phyloP scores from a whole-genome alignment of 1,140 invertebrate species.

The Heliconius eleuchia region DNA sequence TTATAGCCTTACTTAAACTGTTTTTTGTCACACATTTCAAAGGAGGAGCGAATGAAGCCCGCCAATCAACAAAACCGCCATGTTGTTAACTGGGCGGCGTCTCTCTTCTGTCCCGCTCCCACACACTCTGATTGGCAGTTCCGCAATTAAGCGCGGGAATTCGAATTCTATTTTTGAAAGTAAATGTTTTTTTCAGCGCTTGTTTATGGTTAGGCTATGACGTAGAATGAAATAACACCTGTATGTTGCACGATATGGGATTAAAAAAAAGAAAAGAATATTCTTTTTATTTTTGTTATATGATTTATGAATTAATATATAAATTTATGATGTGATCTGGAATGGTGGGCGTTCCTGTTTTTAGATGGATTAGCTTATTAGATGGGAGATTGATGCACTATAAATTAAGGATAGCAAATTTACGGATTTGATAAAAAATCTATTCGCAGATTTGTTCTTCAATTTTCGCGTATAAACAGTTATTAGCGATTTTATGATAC shows the following conservation, averaged over 20 bases:
- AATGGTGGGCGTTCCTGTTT: conserved; percentile 45
- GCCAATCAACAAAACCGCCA: conserved; percentile 77
- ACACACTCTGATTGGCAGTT: conserved; percentile 65
- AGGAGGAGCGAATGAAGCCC: conserved; percentile 47
- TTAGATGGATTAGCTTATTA: conserved; percentile 61
- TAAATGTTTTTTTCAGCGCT: conserved; percentile 78
- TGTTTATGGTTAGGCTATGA: conserved; percentile 61
- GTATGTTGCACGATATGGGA: conserved; percentile 32
- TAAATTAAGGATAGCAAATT: not conserved
- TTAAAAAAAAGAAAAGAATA: too few relatives aligned
- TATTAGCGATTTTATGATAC: not conserved
- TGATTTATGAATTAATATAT: conserved; percentile 5
- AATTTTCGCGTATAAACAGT: not conserved
- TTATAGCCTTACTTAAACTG: conserved; percentile 14
- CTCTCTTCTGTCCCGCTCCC: conserved; percentile 49
- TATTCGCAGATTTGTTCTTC: not conserved
- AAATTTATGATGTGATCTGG: not conserved
- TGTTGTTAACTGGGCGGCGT: conserved; percentile 75
- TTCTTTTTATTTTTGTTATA: not conserved
- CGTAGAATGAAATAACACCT: conserved; percentile 59
- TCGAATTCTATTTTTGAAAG: conserved; percentile 79
- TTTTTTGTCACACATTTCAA: conserved; percentile 21
- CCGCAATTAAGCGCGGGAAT: conserved; percentile 79
- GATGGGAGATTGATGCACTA: conserved; percentile 4
- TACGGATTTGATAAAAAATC: not conserved